Conservation (phyloP, 2,113 vertebrate genomes). For the Tapirus terrestris region DNA sequence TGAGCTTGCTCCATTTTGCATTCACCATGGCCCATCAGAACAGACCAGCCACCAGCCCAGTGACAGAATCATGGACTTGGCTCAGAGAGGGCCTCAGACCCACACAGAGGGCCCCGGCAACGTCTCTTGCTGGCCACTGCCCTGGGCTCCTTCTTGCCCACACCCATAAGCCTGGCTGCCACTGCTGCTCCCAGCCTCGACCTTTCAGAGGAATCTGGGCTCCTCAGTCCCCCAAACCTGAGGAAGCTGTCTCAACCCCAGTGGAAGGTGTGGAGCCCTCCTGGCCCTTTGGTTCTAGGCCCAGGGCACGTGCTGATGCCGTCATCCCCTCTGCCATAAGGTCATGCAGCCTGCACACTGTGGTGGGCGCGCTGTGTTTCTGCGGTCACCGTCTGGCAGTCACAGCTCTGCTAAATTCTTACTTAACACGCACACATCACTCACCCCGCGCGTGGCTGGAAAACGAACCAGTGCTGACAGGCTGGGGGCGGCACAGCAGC, state of each 20-base stretch:
- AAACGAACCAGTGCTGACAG: neutral
- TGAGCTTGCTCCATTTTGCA: neutral
- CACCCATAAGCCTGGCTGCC: neutral
- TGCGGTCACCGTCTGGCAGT: neutral
- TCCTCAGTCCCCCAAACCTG: neutral
- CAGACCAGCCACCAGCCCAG: neutral
- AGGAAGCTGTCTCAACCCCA: neutral
- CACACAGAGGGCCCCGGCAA: neutral
- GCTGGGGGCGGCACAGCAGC: neutral
- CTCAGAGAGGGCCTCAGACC: neutral
- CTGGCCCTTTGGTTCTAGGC: neutral
- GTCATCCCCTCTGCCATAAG: neutral
- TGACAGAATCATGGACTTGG: neutral
- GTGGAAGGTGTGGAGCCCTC: neutral
- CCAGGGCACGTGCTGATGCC: neutral
- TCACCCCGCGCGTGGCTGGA: accelerated
- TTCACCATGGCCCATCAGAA: neutral
- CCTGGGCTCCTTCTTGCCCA: neutral
- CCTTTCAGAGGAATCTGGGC: neutral
- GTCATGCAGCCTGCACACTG: neutral
- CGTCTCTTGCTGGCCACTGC: neutral
- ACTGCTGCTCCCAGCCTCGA: neutral
- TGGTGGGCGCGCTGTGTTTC: no score
- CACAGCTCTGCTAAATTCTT: no score
- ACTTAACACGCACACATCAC: no score